A percentile compares a stretch with the other conserved stretches of the same genome.
phyloP scores from a whole-genome alignment of 2,797 vertebrate genomes.

The Lepus oiostolus region DNA sequence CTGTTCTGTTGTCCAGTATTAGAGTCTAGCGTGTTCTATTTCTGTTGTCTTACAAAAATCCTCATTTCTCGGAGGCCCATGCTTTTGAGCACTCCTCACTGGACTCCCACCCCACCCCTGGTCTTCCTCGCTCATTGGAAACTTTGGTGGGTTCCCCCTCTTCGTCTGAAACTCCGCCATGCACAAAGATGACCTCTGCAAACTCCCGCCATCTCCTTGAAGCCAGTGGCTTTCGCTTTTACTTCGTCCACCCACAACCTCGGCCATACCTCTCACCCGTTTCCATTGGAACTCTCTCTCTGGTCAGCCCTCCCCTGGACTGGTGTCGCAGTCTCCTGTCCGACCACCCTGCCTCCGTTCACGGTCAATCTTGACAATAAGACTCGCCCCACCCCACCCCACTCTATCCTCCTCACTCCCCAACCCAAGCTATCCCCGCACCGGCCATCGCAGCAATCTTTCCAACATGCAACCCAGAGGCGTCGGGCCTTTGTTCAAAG shows the following conservation, averaged over 20 bases:
- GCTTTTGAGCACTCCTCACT: background rate
- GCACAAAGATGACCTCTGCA: background rate
- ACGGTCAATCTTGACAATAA: background rate
- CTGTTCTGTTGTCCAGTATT: slow-evolving; percentile 16
- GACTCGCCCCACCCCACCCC: too few relatives aligned
- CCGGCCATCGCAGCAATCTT: background rate
- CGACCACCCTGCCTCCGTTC: background rate
- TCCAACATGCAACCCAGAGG: background rate
- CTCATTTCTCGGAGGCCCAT: background rate
- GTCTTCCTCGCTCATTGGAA: background rate
- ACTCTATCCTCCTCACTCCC: background rate
- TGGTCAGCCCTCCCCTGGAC: background rate
- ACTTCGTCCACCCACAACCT: background rate
- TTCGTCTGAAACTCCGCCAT: background rate
- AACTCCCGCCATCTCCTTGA: background rate
- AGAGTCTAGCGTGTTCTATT: background rate
- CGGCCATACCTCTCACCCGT: background rate
- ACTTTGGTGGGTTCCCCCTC: background rate
- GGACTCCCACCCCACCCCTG: too few relatives aligned
- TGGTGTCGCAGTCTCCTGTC: background rate
- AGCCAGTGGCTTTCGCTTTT: background rate
- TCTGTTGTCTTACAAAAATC: slow-evolving; percentile 4
- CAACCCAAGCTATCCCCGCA: background rate
- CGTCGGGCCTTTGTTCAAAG: background rate
- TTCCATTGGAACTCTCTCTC: background rate